Base-by-base conservation (phyloP, 37 sponge, comb jelly and placozoan species). In the Beroe forskalii region DNA sequence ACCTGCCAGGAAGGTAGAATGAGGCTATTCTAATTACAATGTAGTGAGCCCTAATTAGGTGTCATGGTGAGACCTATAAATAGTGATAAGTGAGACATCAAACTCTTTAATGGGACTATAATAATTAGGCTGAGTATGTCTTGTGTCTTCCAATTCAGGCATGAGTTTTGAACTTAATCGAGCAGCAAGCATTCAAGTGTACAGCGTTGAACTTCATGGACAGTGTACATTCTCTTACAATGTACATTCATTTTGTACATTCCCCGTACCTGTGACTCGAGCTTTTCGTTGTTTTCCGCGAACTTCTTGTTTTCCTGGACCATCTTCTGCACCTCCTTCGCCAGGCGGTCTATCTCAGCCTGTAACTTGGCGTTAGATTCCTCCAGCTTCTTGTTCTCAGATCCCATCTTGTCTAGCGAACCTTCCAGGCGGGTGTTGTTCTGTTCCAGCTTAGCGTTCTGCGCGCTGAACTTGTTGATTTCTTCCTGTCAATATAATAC, bases 401-500 rank as follows among this genome's bases (percentile, higher is more conserved):
- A 12, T 43, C 40, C 86, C 44, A 80, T 80, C 41, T 80, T 80
- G 38, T 41, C 28, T 4, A 80, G 38, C 19, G 27, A 32, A 2
- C 40, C 40, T 25, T 42, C 60, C 8, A 80, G 86, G 38, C 40
- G 27, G 25, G 23, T 37, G 40, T 80, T 80, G 55, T 80, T 80
- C 27, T 80, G 20, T 4, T 22, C 24, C n/a, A 80, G 41, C 60
- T 44, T 80, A 9, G 44, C 55, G 55, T 80, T 80, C 25, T 80
- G 55, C 40, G 22, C 23, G 8, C 55, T 43, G 86, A 80, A 80
- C 55, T 44, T 41, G 55, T 43, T 44, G 55, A 80, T 80, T 25
- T 80, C 86, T 80, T 44, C 86, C 86, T 80, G 55, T 27, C 4
- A n/a, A 24, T n/a, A n/a, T n/a, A n/a, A n/a, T n/a, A n/a, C n/a